phyloP scores from a whole-genome alignment of 2,113 vertebrate species.

The Paraplagusia blochii region DNA sequence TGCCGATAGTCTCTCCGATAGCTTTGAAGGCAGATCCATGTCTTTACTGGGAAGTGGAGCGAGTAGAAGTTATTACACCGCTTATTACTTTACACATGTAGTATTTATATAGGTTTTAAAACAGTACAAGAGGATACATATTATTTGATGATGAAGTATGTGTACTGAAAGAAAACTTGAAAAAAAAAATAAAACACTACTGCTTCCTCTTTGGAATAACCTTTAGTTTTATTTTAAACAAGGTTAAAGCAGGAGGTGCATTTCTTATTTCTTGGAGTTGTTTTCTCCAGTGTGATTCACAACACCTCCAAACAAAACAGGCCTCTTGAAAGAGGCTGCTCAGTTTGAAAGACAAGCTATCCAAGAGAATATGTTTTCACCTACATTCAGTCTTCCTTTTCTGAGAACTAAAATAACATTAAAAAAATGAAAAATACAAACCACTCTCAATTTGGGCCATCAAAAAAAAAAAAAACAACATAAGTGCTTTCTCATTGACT shows the following conservation, averaged over 20 bases:
- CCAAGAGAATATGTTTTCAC: constrained; percentile 67
- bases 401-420: constrained; percentile 34
- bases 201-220: constrained; percentile 36
- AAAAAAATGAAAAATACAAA: constrained; percentile 28
- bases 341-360: constrained; percentile 52
- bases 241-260: constrained; percentile 24
- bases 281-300: constrained; percentile 29
- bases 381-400: constrained; percentile 60
- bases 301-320: constrained; percentile 37
- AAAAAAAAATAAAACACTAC: too few relatives aligned
- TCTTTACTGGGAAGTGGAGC: too few relatives aligned
- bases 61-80: too few relatives aligned
- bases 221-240: constrained; percentile 37
- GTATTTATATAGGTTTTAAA: too few relatives aligned
- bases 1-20: too few relatives aligned
- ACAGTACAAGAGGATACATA: too few relatives aligned
- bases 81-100: too few relatives aligned
- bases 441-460: constrained; percentile 25
- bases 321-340: constrained; percentile 50
- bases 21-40: too few relatives aligned
- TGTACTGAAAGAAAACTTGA: too few relatives aligned
- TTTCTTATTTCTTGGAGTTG: constrained; percentile 58
- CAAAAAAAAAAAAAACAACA: constrained; percentile 21
- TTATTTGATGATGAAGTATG: too few relatives aligned
- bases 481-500: constrained; percentile 20